Evolutionary conservation across 37 sponge, comb jelly and placozoan species (phyloP).

Genomic region (Hexactinellida sp.): DNA sequence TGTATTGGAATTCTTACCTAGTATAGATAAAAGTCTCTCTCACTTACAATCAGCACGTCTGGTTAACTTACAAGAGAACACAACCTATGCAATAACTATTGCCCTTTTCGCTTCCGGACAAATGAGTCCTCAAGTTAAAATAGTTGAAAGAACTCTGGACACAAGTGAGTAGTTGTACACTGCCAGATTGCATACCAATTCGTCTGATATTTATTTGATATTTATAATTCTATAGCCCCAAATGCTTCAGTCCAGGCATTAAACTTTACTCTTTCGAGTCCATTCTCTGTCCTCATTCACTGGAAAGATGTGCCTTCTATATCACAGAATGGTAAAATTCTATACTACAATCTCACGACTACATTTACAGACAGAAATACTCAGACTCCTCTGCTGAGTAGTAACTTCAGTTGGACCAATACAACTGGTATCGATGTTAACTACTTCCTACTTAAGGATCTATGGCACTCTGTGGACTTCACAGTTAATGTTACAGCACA

Average conservation of each 20-base stretch:
- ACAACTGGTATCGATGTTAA: not conserved
- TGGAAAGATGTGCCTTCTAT: not conserved
- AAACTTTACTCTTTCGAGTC: not conserved
- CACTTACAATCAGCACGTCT: not conserved
- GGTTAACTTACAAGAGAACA: not conserved
- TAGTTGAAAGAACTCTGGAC: not conserved
- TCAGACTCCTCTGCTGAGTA: not conserved
- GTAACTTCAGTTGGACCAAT: not conserved
- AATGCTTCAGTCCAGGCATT: not conserved
- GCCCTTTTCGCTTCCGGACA: not conserved
- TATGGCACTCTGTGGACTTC: not conserved
- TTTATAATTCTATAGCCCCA: not conserved
- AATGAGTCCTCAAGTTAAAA: slow-evolving; percentile 10
- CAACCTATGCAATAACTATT: not conserved
- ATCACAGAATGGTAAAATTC: not conserved
- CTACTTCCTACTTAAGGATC: not conserved
- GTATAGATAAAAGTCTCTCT: not conserved
- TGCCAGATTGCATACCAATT: not conserved
- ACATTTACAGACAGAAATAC: not conserved
- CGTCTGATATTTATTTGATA: not conserved
- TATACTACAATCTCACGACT: not conserved
- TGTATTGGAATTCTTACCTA: not conserved
- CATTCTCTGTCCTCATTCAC: not conserved
- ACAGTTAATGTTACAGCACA: not conserved
- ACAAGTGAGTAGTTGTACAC: not conserved